Evolutionary conservation across 1,140 invertebrate species (phyloP), one percentile per base, ranked within the genome.

Genomic region (Drosophila orena): DNA sequence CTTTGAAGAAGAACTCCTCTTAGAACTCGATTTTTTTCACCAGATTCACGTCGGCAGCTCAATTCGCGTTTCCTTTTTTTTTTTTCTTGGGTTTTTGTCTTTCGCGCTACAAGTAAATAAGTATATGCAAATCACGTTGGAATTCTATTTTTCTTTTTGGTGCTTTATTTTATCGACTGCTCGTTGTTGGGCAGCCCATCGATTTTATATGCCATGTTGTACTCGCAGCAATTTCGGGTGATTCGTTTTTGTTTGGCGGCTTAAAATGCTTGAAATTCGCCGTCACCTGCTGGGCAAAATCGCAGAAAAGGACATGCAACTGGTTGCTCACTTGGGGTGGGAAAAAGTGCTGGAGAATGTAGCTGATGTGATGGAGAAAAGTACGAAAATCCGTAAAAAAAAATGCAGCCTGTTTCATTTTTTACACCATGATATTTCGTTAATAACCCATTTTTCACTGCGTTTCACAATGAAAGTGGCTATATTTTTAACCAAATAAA

Each of bases 91-190:
- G 4, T 38, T 80, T 57, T 57, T 40, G 62, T 70, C 34, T 57
- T 68, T 10, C 12, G 65, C 38, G 42, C 69, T 62, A 70, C 73
- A 81, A 80, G 77, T 81, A 69, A 75, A 68, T 79, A 79, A 88
- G 88, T 88, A 79, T 86, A 86, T 86, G 83, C 83, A 88, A 86
- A 86, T 86, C 83, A 83, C 83, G 83, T 83, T 77, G 75, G 56
- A 70, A 75, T 74, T 86, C 68, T 64, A 69, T 64, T 62, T 43
- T 53, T 59, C 49, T 44, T 61, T 57, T 62, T 47, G 42, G 34
- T 27, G 53, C 59, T 61, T 35, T 40, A 22, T 52, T 69, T 68
- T 56, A 44, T 46, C 47, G 24, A 52, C 20, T 56, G 56, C 44
- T 44, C 35, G 59, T 74, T 49, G 68, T 50, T 49, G 40, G 69